phyloP scores from a whole-genome alignment of 1,140 invertebrate species.

The Proales similis region DNA sequence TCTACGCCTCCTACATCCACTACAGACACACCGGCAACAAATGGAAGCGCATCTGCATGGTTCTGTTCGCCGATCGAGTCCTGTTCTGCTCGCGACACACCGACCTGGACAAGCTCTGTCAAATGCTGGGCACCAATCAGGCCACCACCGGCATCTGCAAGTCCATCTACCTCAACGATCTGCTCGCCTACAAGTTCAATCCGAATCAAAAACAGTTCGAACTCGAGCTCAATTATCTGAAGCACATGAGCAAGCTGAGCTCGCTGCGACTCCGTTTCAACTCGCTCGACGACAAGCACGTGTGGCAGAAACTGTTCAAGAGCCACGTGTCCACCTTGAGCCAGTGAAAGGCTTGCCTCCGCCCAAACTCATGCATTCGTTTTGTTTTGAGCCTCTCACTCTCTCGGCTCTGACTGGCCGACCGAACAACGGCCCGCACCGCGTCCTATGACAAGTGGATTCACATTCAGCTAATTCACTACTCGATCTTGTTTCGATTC shows the following conservation, averaged over 20 bases:
- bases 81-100: slow-evolving; percentile 5
- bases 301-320: slow-evolving; percentile 18
- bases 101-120: slow-evolving; percentile 22
- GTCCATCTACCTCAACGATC: slow-evolving; percentile 2
- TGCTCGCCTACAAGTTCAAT: slow-evolving; percentile 2
- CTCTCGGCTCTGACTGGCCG: no score
- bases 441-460: no score
- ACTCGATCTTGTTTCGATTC: no score
- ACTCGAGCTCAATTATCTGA: slow-evolving; percentile 1
- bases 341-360: no score
- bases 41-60: slow-evolving; percentile 14
- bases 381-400: no score
- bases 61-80: slow-evolving; percentile 13
- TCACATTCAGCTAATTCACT: no score
- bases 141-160: slow-evolving; percentile 19
- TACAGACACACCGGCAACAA: slow-evolving; percentile 35
- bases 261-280: no score
- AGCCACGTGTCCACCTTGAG: slow-evolving; percentile 9
- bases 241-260: background rate
- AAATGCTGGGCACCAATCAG: slow-evolving; percentile 7
- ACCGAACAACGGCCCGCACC: no score
- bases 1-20: slow-evolving; percentile 2
- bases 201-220: background rate
- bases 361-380: no score
- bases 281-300: background rate